Percentiles rank a stretch among this genome's conserved stretches.
Evolutionary conservation across 2,888 invertebrate species (phyloP).

Genomic region (Tetragonula carbonaria): DNA sequence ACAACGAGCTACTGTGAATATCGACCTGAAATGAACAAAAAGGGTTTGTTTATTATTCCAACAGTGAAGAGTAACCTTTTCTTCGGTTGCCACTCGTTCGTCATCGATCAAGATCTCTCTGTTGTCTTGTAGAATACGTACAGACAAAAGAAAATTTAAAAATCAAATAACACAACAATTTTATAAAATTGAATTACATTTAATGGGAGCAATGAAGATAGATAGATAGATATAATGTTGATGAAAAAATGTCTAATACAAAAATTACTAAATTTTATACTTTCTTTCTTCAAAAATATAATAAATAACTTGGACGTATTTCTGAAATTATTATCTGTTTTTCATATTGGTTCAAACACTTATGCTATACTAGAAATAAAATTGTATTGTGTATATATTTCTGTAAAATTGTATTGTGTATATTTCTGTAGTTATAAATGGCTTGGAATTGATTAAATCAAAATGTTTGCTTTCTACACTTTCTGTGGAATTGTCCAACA

Average conservation of each 20-base stretch:
- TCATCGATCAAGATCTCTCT: not conserved
- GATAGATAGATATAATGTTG: no score
- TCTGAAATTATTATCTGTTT: not conserved
- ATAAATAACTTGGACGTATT: no score
- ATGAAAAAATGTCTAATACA: no score
- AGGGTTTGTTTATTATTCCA: conserved; percentile 62
- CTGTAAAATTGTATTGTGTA: no score
- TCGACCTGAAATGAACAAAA: conserved; percentile 35
- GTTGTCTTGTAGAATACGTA: not conserved
- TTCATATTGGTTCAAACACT: not conserved
- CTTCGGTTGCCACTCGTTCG: conserved; percentile 14
- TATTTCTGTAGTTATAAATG: not conserved
- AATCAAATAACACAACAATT: no score
- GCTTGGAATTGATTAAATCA: not conserved
- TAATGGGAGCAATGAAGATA: no score
- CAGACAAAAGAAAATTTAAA: no score
- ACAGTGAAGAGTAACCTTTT: conserved; percentile 32
- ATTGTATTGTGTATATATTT: no score
- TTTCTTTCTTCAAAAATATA: no score
- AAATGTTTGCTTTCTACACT: not conserved
- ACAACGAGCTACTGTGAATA: conserved; percentile 69
- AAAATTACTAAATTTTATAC: no score
- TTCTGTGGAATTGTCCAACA: not conserved
- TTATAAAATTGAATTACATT: no score
- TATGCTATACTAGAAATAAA: no score